Base-by-base conservation (phyloP, 2,113 vertebrate genomes). In the Argyrosomus japonicus region DNA sequence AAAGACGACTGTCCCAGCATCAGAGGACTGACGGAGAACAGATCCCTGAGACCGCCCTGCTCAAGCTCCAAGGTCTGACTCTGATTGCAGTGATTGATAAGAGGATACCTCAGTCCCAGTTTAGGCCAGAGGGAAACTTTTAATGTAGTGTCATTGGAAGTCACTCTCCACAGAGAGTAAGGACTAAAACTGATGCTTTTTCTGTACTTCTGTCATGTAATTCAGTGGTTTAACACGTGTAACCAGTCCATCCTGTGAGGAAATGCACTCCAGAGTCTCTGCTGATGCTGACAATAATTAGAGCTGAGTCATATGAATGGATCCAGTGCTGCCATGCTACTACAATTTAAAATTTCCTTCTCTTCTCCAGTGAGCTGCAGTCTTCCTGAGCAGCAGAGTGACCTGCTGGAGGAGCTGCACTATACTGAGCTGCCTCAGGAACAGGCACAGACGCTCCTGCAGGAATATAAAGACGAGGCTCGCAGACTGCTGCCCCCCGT, bases 1-100 rank as follows among this genome's bases (percentile, higher is more conserved):
- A 91, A 86, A 95, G 94, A 29, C 94, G 97, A 60, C 91, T 97
- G 84, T 91, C 79, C 11, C 81, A 91, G 73, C 94, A 95, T 6
- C 94, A 93, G 81, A 86, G 87, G 47, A 92, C 86, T 0, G 94
- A 96, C 3, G 91, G 92, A 7, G 95, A 96, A 51, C 91, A 94
- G 17, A 94, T 98, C 78, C 96, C 97, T 3, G 95, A 97, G 67
- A 96, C 94, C 0, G 95, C 96, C 19, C 95, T 98, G 79, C 94
- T 97, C 57, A 97, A 98, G 88, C 95, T 97, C 88, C 97, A 97
- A 97, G 97, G 97, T 98, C 50, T 68, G 83, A 70, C 77, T 65
- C 23, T 32, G 4, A 23, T 77, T 2, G 48, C 2, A 65, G 1
- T 57, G 27, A 19, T 23, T 63, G 2, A 50, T 25, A 23, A 19